Evolutionary conservation across 92 coral and sea anemone species (phyloP).

Genomic region (Chrysogorgia sp.): DNA sequence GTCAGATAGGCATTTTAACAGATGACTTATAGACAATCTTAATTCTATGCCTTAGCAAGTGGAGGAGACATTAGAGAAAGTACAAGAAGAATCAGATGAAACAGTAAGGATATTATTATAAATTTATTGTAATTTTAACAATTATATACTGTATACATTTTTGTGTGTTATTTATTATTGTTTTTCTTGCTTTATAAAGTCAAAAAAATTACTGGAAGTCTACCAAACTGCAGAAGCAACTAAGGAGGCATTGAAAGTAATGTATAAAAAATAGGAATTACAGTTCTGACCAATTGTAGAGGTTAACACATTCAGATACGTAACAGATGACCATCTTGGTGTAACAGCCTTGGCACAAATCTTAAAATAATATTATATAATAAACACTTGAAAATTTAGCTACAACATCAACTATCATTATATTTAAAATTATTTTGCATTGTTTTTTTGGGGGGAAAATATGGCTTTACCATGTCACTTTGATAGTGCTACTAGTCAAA

Average conservation of each 20-base stretch:
- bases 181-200: constrained; percentile 6
- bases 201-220: constrained; percentile 68
- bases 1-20: no score
- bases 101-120: constrained; percentile 54
- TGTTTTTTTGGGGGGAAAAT: no score
- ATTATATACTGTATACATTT: neutral
- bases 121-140: neutral
- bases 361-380: no score
- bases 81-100: constrained; percentile 56
- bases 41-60: constrained; percentile 33
- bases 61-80: constrained; percentile 37
- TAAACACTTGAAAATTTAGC: no score
- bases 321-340: no score
- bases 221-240: constrained; percentile 74
- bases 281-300: no score
- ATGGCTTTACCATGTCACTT: no score
- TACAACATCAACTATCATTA: no score
- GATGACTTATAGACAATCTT: neutral
- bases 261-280: neutral
- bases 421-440: no score
- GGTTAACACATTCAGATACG: no score
- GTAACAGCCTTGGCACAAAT: no score
- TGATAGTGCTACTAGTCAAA: no score
- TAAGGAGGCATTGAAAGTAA: constrained; percentile 73
- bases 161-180: neutral